Evolutionary conservation across 2,113 vertebrate genomes (phyloP).

Genomic region (Sterrhoptilus dennistouni): DNA sequence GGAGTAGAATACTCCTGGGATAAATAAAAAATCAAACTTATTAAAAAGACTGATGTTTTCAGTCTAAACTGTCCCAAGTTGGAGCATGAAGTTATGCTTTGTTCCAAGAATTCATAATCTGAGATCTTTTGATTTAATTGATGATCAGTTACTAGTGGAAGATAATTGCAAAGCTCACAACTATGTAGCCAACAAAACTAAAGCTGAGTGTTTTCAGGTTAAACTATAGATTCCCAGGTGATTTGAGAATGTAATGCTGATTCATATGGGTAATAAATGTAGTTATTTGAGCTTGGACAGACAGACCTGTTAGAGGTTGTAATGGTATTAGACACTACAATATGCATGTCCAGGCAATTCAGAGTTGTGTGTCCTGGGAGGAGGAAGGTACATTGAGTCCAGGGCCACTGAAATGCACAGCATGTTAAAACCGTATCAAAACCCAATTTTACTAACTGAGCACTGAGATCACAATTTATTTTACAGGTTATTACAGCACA

Average conservation of each 20-base stretch:
- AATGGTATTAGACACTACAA: neutral
- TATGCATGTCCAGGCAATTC: accelerated
- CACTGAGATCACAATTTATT: neutral
- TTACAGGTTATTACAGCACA: neutral
- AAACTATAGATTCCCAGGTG: neutral
- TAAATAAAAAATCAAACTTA: constrained; percentile 47
- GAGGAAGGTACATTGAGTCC: neutral
- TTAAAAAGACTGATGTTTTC: constrained; percentile 48
- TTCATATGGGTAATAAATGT: neutral
- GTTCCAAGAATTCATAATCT: constrained; percentile 33
- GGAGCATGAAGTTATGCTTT: constrained; percentile 17
- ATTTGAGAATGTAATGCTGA: neutral
- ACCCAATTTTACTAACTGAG: neutral
- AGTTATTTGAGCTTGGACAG: neutral
- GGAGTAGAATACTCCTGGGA: constrained; percentile 43
- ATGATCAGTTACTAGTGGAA: constrained; percentile 47
- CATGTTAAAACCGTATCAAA: neutral
- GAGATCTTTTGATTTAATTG: constrained; percentile 40
- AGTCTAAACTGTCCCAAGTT: constrained; percentile 11
- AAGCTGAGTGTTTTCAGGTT: neutral
- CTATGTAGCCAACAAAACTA: constrained; percentile 11
- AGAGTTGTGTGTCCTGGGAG: neutral
- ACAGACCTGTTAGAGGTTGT: neutral
- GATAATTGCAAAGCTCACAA: constrained; percentile 18
- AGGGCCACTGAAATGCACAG: neutral